Base-by-base conservation (phyloP, 2,888 invertebrate genomes). In the Dynastes tityus region DNA sequence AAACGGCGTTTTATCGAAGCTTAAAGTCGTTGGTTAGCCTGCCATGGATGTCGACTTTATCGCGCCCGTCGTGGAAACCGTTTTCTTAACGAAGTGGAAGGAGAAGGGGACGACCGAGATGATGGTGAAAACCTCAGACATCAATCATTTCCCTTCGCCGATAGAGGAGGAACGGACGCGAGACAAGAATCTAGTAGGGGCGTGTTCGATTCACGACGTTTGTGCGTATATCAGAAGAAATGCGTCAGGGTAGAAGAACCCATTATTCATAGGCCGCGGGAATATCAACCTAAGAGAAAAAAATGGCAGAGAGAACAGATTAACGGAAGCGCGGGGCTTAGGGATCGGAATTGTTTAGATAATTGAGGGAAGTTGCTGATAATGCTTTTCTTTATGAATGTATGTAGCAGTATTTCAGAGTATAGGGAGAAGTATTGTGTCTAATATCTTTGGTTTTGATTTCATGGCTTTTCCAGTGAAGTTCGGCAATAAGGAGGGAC, bases 11-110 rank as follows among this genome's bases (percentile, higher is more conserved):
- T 45, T 45, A 45, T 45, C 45, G 2, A 8, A 45, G 11, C 45
- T 11, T 45, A 11, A 8, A 45, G 8, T 45, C 9, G 45, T 45
- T 45, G 32, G 45, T 45, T 45, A 8, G 45, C 45, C 8, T 45
- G 45, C 45, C 45, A 11, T 11, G 45, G 63, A 29, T 63, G 29
- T 27, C 32, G 63, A 63, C 63, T 29, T 63, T 63, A 63, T 63
- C 63, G 63, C 32, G 6, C 63, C 1, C 63, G 32, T 32, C 29
- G 9, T 32, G 29, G 29, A 29, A 29, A 63, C 63, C 32, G 63
- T 63, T 27, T 63, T 63, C 63, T 63, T 63, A 63, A 63, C 63
- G 63, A 63, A 63, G 32, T 45, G 45, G 63, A 63, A 63, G 63
- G 63, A 27, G 32, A 63, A 63, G 63, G 63, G 32, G 32, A 29